Evolutionary conservation across 2,113 vertebrate species (phyloP).

Genomic region (Zosterops borbonicus): DNA sequence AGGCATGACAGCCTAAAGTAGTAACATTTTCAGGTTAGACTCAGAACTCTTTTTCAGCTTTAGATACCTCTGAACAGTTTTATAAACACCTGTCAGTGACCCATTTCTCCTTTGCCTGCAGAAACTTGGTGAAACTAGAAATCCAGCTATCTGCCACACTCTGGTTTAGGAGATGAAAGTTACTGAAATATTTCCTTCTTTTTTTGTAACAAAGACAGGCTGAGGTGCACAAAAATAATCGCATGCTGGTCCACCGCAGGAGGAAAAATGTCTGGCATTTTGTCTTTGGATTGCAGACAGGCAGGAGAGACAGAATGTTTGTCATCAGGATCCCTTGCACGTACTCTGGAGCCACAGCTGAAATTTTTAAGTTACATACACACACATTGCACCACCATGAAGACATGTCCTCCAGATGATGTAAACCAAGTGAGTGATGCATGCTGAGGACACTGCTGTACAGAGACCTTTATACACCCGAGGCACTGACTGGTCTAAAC

Average conservation of each 20-base stretch:
- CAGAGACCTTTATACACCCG: neutral
- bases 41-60: neutral
- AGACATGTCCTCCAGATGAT: neutral
- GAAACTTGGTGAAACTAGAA: neutral
- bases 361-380: neutral
- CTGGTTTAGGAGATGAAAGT: neutral
- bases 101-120: neutral
- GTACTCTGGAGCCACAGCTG: neutral
- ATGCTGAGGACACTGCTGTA: neutral
- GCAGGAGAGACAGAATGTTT: neutral
- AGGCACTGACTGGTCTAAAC: neutral
- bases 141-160: neutral
- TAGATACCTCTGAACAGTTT: neutral
- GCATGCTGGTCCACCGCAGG: neutral
- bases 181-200: constrained; percentile 25
- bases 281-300: neutral
- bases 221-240: constrained; percentile 1
- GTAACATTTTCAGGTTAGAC: neutral
- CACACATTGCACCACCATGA: neutral
- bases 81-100: neutral
- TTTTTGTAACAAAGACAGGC: neutral
- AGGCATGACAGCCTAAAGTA: neutral
- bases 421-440: neutral
- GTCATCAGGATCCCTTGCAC: neutral
- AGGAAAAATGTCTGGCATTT: constrained; percentile 2